A percentile compares a stretch with the other conserved stretches of the same genome.
These are phyloP conservation scores for Agrochola macilenta DNA, from an alignment of 2,888 invertebrate species.

Conservation along the genomic window DNA sequence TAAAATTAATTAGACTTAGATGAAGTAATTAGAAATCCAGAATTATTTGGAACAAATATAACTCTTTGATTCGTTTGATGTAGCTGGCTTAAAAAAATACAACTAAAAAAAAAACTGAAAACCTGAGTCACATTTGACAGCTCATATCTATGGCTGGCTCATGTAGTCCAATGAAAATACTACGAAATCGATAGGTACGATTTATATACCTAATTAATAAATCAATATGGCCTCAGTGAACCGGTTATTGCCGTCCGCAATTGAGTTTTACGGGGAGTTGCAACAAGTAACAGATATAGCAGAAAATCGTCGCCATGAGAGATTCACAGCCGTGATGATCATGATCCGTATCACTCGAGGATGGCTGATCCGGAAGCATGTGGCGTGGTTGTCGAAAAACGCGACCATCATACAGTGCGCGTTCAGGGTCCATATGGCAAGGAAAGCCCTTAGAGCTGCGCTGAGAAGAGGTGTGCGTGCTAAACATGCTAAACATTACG, in stretches of 20 bases:
- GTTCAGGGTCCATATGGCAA: conserved; percentile 79
- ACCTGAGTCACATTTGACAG: conserved; percentile 32
- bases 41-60: background rate
- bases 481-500: conserved; percentile 82
- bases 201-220: conserved; percentile 4
- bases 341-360: conserved; percentile 82
- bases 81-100: conserved; percentile 24
- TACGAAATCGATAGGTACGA: conserved; percentile 3
- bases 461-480: conserved; percentile 80
- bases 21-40: background rate
- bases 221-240: conserved; percentile 81
- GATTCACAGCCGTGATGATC: conserved; percentile 79
- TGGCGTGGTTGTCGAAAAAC: conserved; percentile 81
- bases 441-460: conserved; percentile 78
- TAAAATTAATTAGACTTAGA: background rate
- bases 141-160: background rate
- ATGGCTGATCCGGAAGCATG: conserved; percentile 81
- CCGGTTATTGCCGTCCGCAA: conserved; percentile 72
- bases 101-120: background rate
- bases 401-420: conserved; percentile 85
- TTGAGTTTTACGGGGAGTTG: conserved; percentile 78
- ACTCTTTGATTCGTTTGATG: conserved; percentile 3
- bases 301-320: conserved; percentile 73
- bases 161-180: background rate
- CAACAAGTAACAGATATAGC: conserved; percentile 78